phyloP scores from a whole-genome alignment of 2,797 vertebrate species.

The Pseudomugil tenellus region DNA sequence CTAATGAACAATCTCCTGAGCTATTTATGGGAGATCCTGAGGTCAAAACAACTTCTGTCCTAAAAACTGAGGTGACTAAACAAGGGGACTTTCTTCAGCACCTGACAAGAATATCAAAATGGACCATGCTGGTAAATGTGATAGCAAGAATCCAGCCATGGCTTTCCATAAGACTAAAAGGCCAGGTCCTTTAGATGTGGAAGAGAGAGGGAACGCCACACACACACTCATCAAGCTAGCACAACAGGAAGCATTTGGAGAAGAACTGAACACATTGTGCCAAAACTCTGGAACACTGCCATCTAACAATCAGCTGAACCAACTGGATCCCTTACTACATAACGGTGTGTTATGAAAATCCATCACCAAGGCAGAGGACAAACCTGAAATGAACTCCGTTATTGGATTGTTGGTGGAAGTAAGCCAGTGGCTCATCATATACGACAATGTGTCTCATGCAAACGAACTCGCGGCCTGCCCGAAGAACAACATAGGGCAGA shows the following conservation, averaged over 20 bases:
- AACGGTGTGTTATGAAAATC: constrained; percentile 7
- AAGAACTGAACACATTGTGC: constrained; percentile 8
- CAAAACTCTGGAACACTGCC: constrained; percentile 14
- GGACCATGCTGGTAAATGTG: constrained; percentile 11
- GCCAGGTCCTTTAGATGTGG: not conserved
- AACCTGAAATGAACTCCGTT: no score
- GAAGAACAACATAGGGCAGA: not conserved
- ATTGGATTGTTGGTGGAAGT: not conserved
- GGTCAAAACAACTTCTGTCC: constrained; percentile 12
- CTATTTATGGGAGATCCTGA: constrained; percentile 39
- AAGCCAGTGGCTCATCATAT: fast-evolving
- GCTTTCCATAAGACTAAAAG: not conserved
- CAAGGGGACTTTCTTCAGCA: not conserved
- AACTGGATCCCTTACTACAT: constrained; percentile 17
- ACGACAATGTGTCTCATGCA: not conserved
- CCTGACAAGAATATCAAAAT: constrained; percentile 19
- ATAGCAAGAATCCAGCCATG: constrained; percentile 17
- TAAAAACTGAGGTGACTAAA: not conserved
- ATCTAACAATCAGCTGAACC: constrained; percentile 4
- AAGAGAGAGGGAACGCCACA: constrained; percentile 11
- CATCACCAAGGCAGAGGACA: no score
- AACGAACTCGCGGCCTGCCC: not conserved
- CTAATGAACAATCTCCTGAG: not conserved
- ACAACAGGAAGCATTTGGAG: constrained; percentile 26
- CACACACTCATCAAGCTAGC: not conserved